phyloP scores from a whole-genome alignment of 37 sponge, comb jelly and placozoan species.

The Hexactinellida sp. region DNA sequence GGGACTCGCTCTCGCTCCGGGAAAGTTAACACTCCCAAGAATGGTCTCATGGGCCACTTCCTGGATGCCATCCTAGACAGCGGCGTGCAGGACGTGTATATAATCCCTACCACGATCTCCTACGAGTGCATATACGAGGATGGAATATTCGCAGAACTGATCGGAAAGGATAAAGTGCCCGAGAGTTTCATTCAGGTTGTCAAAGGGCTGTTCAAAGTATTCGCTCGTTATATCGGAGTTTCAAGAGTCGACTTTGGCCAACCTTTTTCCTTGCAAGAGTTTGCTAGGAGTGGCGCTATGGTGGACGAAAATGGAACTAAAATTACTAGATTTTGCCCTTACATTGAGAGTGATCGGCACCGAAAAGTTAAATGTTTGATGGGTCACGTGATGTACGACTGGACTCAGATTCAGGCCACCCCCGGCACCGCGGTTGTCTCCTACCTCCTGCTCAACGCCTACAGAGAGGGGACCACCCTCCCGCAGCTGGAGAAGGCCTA shows the following conservation, averaged over 20 bases:
- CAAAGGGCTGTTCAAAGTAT: neutral
- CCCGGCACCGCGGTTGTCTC: neutral
- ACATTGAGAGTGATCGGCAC: neutral
- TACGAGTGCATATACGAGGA: neutral
- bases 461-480: neutral
- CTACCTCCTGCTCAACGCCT: neutral
- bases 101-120: neutral
- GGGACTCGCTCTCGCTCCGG: slow-evolving; percentile 6
- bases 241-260: neutral
- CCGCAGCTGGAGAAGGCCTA: neutral
- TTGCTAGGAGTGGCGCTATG: neutral
- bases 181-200: neutral
- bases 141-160: neutral
- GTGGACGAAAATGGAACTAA: neutral
- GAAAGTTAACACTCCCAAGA: neutral
- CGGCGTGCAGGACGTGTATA: neutral
- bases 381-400: neutral
- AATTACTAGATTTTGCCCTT: neutral
- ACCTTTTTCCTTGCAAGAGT: neutral
- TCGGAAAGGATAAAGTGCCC: neutral
- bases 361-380: slow-evolving; percentile 7
- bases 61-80: neutral
- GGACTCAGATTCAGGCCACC: neutral
- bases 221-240: neutral
- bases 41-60: neutral